These are phyloP conservation scores for Odocoileus hemionus DNA, from an alignment of 2,113 vertebrate species.

Conservation along the genomic window DNA sequence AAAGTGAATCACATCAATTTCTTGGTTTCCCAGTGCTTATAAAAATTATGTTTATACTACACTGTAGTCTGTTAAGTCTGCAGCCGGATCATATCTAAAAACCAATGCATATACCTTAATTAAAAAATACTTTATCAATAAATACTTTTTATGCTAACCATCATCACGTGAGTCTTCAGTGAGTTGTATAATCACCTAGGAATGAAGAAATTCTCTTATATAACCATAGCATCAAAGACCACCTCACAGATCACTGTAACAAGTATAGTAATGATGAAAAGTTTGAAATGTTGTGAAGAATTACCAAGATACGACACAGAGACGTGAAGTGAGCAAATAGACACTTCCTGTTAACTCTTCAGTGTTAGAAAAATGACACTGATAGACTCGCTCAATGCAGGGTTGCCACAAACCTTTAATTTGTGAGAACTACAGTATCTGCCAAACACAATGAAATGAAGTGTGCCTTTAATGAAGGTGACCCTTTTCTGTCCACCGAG, in stretches of 20 bases:
- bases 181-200: not conserved
- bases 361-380: not conserved
- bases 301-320: not conserved
- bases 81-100: not conserved
- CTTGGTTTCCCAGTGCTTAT: not conserved
- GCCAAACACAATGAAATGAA: not conserved
- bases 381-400: not conserved
- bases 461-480: not conserved
- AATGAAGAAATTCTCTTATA: no score
- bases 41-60: not conserved
- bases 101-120: not conserved
- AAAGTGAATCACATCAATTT: not conserved
- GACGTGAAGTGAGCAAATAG: not conserved
- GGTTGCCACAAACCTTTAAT: not conserved
- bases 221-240: not conserved
- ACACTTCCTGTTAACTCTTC: not conserved
- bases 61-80: not conserved
- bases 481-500: not conserved
- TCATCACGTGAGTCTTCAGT: not conserved
- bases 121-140: not conserved
- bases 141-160: not conserved
- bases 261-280: not conserved
- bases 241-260: not conserved
- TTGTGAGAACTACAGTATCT: not conserved
- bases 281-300: not conserved